Evolutionary conservation across 2,888 invertebrate species (phyloP), one percentile per base, ranked within the genome.

Genomic region (Yponomeuta evonymella): DNA sequence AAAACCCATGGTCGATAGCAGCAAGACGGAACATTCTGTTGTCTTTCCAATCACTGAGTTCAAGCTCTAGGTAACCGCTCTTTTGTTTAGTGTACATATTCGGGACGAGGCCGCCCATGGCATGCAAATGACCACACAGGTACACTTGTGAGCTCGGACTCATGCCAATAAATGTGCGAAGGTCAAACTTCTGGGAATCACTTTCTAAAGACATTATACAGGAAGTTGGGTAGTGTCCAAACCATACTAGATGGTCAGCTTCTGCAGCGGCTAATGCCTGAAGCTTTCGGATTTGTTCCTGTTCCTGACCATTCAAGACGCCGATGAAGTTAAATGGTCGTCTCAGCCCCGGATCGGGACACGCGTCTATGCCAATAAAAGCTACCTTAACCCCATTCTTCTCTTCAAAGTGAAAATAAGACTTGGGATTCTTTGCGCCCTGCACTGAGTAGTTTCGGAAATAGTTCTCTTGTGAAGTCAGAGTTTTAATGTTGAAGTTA

Each of bases 241-340:
- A 98, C 94, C 93, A 93, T 72, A 89, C 77, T 71, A 91, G 84
- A 75, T 92, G 90, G 75, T 92, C 90, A 67, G 88, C 86, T 70
- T 83, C 85, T 6, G 79, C 76, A 71, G 93, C 89, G 9, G 95
- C 93, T 75, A 94, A 90, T 68, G 87, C 80, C 71, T 94, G 93
- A 67, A 96, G 89, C 73, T 89, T 87, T 72, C 93, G 84, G 70
- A 97, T 85, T 76, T 88, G 84, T 51, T 90, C 82, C 73, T 94
- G 93, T 83, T 95, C 95, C 36, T 89, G 81, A 9, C 84, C 75
- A 73, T 94, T 94, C 43, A 96, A 82, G 69, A 95, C 92, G 29
- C 98, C 98, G 78, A 98, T 95, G 83, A 98, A 98, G 91, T 98
- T 98, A 81, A 97, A 98, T 1, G 98, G 98, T 76, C 98, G 89